Evolutionary conservation across 1,140 invertebrate genomes (phyloP).

Genomic region (Drosophila eugracilis): DNA sequence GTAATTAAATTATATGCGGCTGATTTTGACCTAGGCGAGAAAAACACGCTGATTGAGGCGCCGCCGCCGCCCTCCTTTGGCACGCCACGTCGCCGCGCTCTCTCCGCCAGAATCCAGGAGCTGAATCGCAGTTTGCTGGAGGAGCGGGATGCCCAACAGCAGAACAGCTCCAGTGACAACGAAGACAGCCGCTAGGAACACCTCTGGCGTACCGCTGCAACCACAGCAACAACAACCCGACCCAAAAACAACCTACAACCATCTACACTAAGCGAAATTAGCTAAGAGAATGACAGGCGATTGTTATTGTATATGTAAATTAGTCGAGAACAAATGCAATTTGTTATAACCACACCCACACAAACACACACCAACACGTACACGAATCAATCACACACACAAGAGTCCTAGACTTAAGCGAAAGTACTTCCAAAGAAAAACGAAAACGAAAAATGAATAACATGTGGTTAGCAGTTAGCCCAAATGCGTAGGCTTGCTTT

Average conservation of each 20-base stretch:
- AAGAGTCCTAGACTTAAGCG: constrained; percentile 50
- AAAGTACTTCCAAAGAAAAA: constrained; percentile 57
- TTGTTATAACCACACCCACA: constrained; percentile 65
- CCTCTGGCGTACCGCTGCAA: constrained; percentile 37
- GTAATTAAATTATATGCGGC: constrained; percentile 45
- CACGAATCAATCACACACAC: constrained; percentile 41
- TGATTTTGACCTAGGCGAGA: constrained; percentile 70
- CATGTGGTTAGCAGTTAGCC: constrained; percentile 33
- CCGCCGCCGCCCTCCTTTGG: constrained; percentile 80
- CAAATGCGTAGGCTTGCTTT: constrained; percentile 34
- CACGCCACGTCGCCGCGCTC: constrained; percentile 76
- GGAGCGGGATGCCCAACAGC: constrained; percentile 79
- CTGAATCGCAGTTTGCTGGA: constrained; percentile 80
- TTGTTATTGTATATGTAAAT: constrained; percentile 79
- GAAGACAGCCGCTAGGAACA: constrained; percentile 74
- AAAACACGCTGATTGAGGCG: constrained; percentile 82
- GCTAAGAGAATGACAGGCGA: constrained; percentile 59
- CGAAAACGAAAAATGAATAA: constrained; percentile 5
- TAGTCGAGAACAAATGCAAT: constrained; percentile 64
- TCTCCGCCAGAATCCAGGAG: constrained; percentile 83
- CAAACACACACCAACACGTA: constrained; percentile 31
- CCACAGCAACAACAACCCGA: constrained; percentile 66
- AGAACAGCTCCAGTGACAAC: constrained; percentile 83
- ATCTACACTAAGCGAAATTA: constrained; percentile 59
- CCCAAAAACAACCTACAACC: constrained; percentile 33